phyloP scores from a whole-genome alignment of 2,888 invertebrate genomes.

The Antheraea assamensis region DNA sequence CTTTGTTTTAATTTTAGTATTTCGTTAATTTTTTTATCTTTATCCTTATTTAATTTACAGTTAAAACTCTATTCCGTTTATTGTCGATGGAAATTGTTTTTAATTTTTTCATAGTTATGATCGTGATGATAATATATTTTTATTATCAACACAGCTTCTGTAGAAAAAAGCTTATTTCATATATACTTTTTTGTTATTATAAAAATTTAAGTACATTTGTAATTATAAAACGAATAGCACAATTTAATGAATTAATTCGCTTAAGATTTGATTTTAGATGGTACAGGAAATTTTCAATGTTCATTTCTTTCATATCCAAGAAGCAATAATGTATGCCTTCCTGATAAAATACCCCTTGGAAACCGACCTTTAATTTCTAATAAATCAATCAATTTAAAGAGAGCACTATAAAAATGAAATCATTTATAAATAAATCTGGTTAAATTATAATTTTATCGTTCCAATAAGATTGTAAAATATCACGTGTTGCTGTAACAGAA shows the following conservation, averaged over 20 bases:
- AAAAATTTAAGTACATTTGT: conserved; percentile 41
- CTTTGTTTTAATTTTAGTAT: not conserved
- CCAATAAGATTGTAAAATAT: not conserved
- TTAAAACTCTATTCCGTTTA: not conserved
- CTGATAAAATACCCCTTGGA: conserved; percentile 4
- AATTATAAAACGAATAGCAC: conserved; percentile 45
- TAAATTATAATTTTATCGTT: not conserved
- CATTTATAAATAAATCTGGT: too few species aligned
- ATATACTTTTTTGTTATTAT: conserved; percentile 17
- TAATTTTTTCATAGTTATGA: not conserved
- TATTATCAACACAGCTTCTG: not conserved
- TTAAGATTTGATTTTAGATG: conserved; percentile 25
- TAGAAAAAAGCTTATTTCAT: conserved; percentile 14
- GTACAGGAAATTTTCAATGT: conserved; percentile 20
- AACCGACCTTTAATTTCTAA: conserved; percentile 11
- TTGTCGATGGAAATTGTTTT: not conserved
- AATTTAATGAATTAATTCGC: conserved; percentile 42
- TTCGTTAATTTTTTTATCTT: not conserved
- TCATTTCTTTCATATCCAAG: conserved; percentile 14
- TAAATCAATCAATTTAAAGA: not conserved
- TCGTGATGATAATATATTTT: conserved; percentile 2
- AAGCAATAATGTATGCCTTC: not conserved
- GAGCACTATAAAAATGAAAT: too few species aligned
- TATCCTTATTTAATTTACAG: not conserved
- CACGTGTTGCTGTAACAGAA: not conserved